Base-by-base conservation (phyloP, 2,888 invertebrate species). In the Leptopilina syphax region DNA sequence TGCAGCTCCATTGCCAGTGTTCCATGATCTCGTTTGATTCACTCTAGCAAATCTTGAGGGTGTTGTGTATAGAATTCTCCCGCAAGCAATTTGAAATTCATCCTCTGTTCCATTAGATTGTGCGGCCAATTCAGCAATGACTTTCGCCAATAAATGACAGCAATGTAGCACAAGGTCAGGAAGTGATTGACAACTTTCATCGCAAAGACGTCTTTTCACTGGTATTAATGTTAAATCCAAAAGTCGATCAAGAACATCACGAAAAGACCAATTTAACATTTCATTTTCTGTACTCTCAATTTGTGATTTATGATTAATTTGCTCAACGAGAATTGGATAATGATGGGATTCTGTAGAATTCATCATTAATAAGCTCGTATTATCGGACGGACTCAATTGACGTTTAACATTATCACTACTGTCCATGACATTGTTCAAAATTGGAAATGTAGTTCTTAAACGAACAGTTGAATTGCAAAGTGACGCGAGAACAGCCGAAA, bases 1-100 rank as follows among this genome's bases (percentile, higher is more conserved):
- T 0, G 98, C 98, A 10, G 98, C 98, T 50, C 98, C 98, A 91
- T 98, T 98, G 4, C 98, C 98, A 0, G 98, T 98, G 91, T 99
- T 98, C 99, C 99, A 99, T 0, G 97, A 96, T 67, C 98, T 95
- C 76, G 96, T 96, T 85, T 96, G 95, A 91, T 98, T 98, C 67
- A 97, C 96, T 73, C 98, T 95, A 65, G 97, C 96, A 92, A 99
- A 99, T 44, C 99, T 94, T 57, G 97, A 96, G 0, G 98, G 97
- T 0, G 98, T 98, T 67, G 96, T 95, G 83, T 97, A 95, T 85
- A 98, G 93, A 60, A 97, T 96, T 70, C 97, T 94, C n/a, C 96
- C 95, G 85, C 94, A 95, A 0, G 95, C 94, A 54, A 95, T 95
- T 86, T 95, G 94, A 65, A 96, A 93, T 87, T 97, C 96, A 90